phyloP scores from a whole-genome alignment of 2,113 vertebrate species.

The Notiomystis cincta region DNA sequence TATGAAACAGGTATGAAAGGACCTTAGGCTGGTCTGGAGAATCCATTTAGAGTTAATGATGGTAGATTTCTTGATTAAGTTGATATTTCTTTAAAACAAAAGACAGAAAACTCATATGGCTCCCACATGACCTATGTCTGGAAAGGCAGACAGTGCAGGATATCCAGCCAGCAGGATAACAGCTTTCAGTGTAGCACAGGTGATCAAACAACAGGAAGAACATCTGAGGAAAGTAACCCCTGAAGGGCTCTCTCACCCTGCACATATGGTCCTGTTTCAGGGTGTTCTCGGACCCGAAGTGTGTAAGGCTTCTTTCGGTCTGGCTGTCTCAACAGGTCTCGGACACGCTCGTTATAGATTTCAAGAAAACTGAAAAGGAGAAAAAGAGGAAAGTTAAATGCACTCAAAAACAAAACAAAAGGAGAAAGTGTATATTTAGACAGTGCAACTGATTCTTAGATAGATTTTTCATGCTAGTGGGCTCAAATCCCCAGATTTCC shows the following conservation, averaged over 20 bases:
- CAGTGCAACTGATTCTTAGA: background rate
- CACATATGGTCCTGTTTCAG: slow-evolving; percentile 93
- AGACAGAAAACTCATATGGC: background rate
- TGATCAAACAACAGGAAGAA: background rate
- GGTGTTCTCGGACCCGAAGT: slow-evolving; percentile 69
- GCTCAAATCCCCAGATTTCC: background rate
- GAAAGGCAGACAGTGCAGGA: background rate
- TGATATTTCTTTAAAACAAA: background rate
- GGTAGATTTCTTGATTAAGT: background rate
- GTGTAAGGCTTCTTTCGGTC: slow-evolving; percentile 82
- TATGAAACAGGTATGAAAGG: background rate
- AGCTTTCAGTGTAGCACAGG: background rate
- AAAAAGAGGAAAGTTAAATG: background rate
- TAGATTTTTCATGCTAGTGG: background rate
- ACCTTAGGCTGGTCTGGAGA: background rate
- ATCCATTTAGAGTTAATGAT: background rate
- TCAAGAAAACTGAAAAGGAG: slow-evolving; percentile 85
- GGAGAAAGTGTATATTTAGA: background rate
- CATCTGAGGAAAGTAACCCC: background rate
- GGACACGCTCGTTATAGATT: slow-evolving; percentile 96
- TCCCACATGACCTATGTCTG: background rate
- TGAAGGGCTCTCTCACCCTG: slow-evolving; percentile 79
- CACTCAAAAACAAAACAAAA: background rate
- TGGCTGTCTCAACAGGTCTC: slow-evolving; percentile 83
- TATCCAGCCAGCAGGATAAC: background rate